Evolutionary conservation across 1,140 invertebrate species (phyloP), one percentile per base, ranked within the genome.

Genomic region (Whitmania pigra): DNA sequence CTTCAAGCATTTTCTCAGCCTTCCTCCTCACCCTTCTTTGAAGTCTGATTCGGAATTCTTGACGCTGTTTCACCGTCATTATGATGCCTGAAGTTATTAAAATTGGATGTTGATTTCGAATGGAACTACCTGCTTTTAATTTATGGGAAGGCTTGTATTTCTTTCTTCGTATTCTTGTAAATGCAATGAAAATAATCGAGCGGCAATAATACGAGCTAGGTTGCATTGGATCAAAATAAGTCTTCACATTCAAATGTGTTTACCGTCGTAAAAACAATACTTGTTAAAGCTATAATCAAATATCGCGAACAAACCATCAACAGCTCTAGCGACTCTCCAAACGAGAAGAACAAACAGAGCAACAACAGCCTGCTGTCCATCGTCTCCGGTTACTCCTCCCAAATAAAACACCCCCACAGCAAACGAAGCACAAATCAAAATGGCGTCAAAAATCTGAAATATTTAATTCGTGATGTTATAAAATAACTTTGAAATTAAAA

Each of bases 31-130:
- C 71, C 67, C 67, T 72, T 63, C 72, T 74, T 63, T 74, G 73
- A 22, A 74, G 60, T 27, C 57, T 36, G 53, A 74, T 74, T 66
- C 73, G 60, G 36, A 74, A 72, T 54, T 74, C 73, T 27, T 73
- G 49, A 4, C 73, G 36, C 43, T 72, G 71, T 63, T 74, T 74
- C 29, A 73, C 71, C 15, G 73, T 72, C 57, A 74, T 72, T 0
- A 74, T 49, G 20, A 74, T 57, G 20, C 71, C 73, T 74, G 40
- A 25, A 36, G 27, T 7, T 20, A 31, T 63, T 22, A 0, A 25
- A 25, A 20, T 63, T 25, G 22, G 31, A 36, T 36, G 6, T 3
- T 36, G 31, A 36, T 7, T 63, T 13, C 9, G 57, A 25, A 25
- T n/a, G 57, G n/a, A 63, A 25, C 11, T 17, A 18, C 2, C 1